Base-by-base conservation (phyloP, 2,113 vertebrate genomes). In the Hypomesus transpacificus region DNA sequence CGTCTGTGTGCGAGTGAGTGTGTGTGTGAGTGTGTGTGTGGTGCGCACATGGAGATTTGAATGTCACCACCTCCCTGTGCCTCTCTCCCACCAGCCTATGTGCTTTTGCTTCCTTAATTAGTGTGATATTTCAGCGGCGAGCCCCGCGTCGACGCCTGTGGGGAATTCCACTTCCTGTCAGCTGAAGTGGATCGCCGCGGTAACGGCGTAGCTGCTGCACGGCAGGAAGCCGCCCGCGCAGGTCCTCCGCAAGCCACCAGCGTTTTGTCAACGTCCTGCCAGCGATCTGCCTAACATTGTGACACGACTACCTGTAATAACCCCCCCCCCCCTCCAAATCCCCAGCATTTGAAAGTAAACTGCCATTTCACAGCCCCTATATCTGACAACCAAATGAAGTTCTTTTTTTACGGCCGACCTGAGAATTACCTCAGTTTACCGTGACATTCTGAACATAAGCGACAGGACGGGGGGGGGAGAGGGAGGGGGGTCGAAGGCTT, bases 51-150 rank as follows among this genome's bases (percentile, higher is more conserved):
- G 14, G 22, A 14, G 26, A 20, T 61, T 22, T 26, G 59, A 61
- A 61, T 61, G 21, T 13, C 11, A 7, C 60, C 24, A 28, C 24
- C 22, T 4, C 16, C 16, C 24, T 65, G 4, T 63, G 61, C 26
- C 26, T 26, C 28, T 63, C 61, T 31, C 62, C 62, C 62, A 65
- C 34, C 17, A 65, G 34, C 31, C 62, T 18, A 2, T 5, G 31
- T 64, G 11, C 7, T 64, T 46, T 28, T 34, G 61, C 56, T 63
- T 63, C 56, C 31, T 62, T 79, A 79, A 79, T 79, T 69, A 79
- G 63, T 24, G 20, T 64, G 62, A 46, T 64, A 64, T 64, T 39
- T 62, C 28, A 62, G 22, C 16, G 60, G 16, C 16, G 26, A 14
- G 14, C 60, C 2, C 13, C 24, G 60, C 26, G 14, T 62, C 24